Evolutionary conservation across 2,113 vertebrate genomes (phyloP), one percentile per base, ranked within the genome.

Genomic region (Cebus imitator): DNA sequence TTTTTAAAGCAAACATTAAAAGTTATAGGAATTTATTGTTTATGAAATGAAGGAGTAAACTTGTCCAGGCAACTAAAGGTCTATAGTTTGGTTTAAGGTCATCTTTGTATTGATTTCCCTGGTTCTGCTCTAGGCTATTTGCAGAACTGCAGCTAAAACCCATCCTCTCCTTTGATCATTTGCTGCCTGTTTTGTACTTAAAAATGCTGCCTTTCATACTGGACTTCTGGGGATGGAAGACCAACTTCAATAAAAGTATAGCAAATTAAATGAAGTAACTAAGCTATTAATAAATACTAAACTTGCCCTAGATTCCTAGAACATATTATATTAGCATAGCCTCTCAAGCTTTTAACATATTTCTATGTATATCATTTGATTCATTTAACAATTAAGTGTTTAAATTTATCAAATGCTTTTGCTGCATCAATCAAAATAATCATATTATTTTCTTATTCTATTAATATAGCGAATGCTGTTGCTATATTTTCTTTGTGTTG

Each of bases 141-240:
- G 73, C 82, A 82, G 88, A 12, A 58, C 83, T 68, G 40, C 66
- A 57, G 35, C 52, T 94, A 89, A 94, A 87, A 84, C 14, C 32
- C 23, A 78, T 64, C 52, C 32, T 92, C 55, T 95, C 43, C 64
- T 96, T 80, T 66, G 72, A 40, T 37, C 35, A 45, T 92, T 97
- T 97, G 92, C 37, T 95, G 88, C 43, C 50, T 57, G 90, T 88
- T 94, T 87, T 61, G 40, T 91, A 80, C n/a, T 92, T 76, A 94
- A 84, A 82, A 91, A 61, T 92, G 8, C 23, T 92, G 64, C 25
- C 14, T 76, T 96, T 61, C 45, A 92, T 94, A 95, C 95, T 90
- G 57, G 76, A 76, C n/a, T 92, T 91, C 48, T 87, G 75, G 75
- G 32, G n/a, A 79, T n/a, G 57, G 23, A 80, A 95, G 23, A 95